Evolutionary conservation across 1,140 invertebrate genomes (phyloP), one percentile per base, ranked within the genome.

Genomic region (Drosophila arawakana): DNA sequence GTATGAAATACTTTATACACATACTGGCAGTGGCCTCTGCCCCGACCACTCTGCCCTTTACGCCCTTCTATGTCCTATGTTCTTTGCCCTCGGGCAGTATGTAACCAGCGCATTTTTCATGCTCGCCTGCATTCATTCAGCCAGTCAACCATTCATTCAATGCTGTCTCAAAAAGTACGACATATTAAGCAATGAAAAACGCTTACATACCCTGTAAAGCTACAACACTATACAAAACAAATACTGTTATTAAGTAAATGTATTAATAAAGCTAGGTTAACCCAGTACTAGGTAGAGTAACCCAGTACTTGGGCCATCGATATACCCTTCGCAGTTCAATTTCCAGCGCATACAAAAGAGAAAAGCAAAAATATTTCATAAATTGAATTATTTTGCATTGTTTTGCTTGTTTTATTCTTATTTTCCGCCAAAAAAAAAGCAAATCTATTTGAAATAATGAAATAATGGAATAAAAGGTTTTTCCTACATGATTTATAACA

Each of bases 321-420:
- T 55, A 34, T 37, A 39, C 52, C 52, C 52, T 7, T 11, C n/a
- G 39, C 9, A 0, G 11, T 5, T 1, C 4, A 0, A 4, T 39
- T 55, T 25, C 2, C 6, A 58, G 41, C 39, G 21, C n/a, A 9
- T 58, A 4, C 25, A 30, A 44, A n/a, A 58, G 18, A 39, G 18
- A 39, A 13, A 34, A 44, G 13, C 15, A 44, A 67, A 78, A 76
- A 86, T 85, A 85, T 85, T 78, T 84, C 63, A 80, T 75, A 85
- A 78, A 83, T 80, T 83, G 81, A 83, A 83, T 83, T 83, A 81
- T 83, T 83, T 85, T 78, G 74, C 59, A 74, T 85, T 78, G 70
- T 78, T 78, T 54, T 63, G 57, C 18, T 25, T 47, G 37, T 46
- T 58, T n/a, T 25, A 44, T 52, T 55, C 11, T 35, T 54, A 52